Percentiles rank a stretch among this genome's conserved stretches.
Evolutionary conservation across 2,113 vertebrate species (phyloP).

Genomic region (Sylvia atricapilla): DNA sequence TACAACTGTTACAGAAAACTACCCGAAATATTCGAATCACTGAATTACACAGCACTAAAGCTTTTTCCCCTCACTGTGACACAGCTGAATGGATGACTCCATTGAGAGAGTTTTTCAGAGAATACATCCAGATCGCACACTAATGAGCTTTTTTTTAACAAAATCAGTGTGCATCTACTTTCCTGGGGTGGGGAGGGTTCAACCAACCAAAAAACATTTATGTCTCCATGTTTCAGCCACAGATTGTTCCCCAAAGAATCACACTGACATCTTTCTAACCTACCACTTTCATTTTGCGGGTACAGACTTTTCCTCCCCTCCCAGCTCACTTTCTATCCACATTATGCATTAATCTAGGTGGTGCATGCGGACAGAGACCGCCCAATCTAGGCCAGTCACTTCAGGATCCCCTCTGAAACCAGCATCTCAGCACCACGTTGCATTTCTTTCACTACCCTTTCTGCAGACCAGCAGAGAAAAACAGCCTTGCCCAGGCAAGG

Average conservation of each 20-base stretch:
- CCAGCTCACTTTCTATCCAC: background rate
- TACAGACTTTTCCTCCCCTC: background rate
- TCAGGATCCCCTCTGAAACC: background rate
- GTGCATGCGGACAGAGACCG: background rate
- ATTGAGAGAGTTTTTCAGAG: background rate
- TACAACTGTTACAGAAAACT: background rate
- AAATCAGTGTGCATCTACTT: background rate
- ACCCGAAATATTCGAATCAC: background rate
- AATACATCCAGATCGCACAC: background rate
- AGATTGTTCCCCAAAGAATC: background rate
- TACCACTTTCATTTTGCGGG: background rate
- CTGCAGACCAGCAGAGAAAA: background rate
- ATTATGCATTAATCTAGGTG: background rate
- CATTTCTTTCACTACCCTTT: background rate
- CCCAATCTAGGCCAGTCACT: background rate
- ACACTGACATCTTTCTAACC: background rate
- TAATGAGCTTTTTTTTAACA: background rate
- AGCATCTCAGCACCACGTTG: background rate
- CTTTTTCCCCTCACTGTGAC: background rate
- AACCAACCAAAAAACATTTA: background rate
- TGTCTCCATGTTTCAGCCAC: background rate
- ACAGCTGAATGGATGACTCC: background rate
- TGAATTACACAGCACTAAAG: background rate
- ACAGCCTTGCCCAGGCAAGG: background rate
- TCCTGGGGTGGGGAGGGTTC: accelerated